Conservation (phyloP, 2,797 vertebrate species). For the Catharus ustulatus region DNA sequence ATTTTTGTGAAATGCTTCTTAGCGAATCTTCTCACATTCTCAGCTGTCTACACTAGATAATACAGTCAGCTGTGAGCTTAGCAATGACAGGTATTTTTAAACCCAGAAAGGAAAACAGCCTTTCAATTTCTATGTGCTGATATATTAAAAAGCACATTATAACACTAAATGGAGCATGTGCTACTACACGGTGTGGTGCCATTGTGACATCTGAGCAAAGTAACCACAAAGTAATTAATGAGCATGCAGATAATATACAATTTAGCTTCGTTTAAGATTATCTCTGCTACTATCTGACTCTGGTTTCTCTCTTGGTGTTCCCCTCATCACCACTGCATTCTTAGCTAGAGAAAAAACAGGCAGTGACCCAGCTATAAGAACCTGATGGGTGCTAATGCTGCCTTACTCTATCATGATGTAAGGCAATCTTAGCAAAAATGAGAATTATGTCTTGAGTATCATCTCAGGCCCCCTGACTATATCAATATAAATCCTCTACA, state of each 20-base stretch:
- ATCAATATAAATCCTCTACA: background rate
- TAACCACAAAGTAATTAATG: background rate
- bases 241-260: background rate
- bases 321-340: background rate
- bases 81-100: constrained; percentile 12
- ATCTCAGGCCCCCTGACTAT: background rate
- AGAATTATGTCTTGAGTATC: background rate
- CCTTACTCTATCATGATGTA: background rate
- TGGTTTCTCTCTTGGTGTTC: background rate
- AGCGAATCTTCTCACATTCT: constrained; percentile 2
- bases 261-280: background rate
- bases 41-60: background rate
- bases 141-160: background rate
- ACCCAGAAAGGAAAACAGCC: background rate
- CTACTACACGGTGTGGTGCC: background rate
- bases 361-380: background rate
- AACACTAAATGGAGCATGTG: background rate
- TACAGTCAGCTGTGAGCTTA: background rate
- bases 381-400: background rate
- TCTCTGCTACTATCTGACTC: background rate
- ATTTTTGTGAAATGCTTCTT: background rate
- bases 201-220: background rate
- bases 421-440: background rate
- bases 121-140: background rate
- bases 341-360: background rate